phyloP scores from a whole-genome alignment of 2,888 invertebrate genomes.

The Imbricaverruca yamaguchii region DNA sequence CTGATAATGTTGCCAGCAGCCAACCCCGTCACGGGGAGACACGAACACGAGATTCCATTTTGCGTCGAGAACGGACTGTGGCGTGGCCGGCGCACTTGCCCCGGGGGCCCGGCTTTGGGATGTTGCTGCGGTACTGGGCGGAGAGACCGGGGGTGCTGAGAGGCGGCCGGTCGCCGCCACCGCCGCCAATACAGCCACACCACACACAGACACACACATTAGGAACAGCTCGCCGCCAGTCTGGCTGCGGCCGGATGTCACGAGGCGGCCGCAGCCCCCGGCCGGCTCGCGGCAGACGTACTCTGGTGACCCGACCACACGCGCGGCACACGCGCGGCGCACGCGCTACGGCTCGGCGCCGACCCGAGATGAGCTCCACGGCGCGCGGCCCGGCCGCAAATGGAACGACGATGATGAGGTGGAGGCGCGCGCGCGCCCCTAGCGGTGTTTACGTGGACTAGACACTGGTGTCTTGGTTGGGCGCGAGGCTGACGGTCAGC shows the following conservation, averaged over 20 bases:
- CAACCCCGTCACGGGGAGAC: neutral
- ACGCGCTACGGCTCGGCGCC: neutral
- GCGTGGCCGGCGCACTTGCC: too few relatives aligned
- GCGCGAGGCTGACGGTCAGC: neutral
- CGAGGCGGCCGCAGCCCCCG: neutral
- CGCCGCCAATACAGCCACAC: too few relatives aligned
- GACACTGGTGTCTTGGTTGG: neutral
- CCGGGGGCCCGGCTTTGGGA: too few relatives aligned
- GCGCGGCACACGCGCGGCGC: neutral
- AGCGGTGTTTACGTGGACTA: neutral
- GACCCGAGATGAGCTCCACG: too few relatives aligned
- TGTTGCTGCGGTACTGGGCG: too few relatives aligned
- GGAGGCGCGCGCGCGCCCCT: neutral
- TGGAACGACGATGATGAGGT: neutral
- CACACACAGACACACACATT: too few relatives aligned
- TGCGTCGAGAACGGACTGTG: neutral
- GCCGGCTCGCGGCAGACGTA: too few relatives aligned
- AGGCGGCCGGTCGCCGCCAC: too few relatives aligned
- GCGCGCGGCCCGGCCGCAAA: neutral
- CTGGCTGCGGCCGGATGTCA: neutral
- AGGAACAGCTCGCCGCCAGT: neutral
- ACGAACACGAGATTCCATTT: neutral
- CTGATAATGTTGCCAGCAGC: neutral
- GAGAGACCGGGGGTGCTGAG: too few relatives aligned
- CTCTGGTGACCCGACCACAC: too few relatives aligned